These are phyloP conservation scores for Morpho deidamia DNA, from an alignment of 2,888 invertebrate genomes.

Conservation along the genomic window DNA sequence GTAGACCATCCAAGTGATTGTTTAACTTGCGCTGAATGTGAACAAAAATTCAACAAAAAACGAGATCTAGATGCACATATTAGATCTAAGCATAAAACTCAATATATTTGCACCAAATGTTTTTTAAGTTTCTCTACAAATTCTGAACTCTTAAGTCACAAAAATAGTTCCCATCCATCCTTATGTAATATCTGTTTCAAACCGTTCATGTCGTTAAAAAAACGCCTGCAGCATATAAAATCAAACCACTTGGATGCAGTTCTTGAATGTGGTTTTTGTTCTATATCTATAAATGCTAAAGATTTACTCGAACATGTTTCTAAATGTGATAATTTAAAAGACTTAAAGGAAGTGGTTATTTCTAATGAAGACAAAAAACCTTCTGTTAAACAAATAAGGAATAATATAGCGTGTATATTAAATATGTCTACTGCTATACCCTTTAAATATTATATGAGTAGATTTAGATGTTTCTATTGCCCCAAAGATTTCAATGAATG, in stretches of 20 bases:
- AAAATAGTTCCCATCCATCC: conserved; percentile 40
- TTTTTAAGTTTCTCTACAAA: conserved; percentile 34
- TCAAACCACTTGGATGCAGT: conserved; percentile 33
- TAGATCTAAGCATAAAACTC: conserved; percentile 40
- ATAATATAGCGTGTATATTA: conserved; percentile 47
- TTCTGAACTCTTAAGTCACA: conserved; percentile 40
- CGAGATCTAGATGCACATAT: conserved; percentile 49
- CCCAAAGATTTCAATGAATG: conserved; percentile 51
- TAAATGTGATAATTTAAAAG: conserved; percentile 16
- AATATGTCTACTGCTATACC: conserved; percentile 60
- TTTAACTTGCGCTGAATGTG: conserved; percentile 55
- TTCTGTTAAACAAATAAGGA: conserved; percentile 42
- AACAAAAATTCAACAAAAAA: conserved; percentile 50
- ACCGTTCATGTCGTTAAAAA: conserved; percentile 38
- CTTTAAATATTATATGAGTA: conserved; percentile 55
- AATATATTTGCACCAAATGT: conserved; percentile 35
- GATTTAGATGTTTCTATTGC: conserved; percentile 63
- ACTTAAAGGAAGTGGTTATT: conserved; percentile 11
- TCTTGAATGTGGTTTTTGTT: conserved; percentile 45
- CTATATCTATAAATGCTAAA: conserved; percentile 35
- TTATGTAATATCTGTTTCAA: conserved; percentile 50
- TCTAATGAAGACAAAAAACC: conserved; percentile 37
- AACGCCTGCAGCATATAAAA: conserved; percentile 47
- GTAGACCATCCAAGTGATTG: conserved; percentile 45
- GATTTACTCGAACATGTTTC: conserved; percentile 8